These are phyloP conservation scores for Urechis unicinctus DNA, from an alignment of 2,888 invertebrate genomes.

Conservation along the genomic window DNA sequence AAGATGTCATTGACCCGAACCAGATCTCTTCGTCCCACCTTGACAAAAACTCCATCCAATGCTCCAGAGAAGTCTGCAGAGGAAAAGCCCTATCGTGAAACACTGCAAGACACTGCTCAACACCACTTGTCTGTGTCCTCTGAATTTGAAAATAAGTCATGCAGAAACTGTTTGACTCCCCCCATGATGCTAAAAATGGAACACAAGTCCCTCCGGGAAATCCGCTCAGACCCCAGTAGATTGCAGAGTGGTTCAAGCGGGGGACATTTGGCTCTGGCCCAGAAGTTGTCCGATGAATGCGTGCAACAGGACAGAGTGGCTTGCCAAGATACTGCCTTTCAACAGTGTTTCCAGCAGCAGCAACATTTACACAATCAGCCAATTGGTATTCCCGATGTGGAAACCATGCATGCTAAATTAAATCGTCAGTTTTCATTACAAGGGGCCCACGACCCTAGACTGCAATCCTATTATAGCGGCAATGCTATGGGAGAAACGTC, in stretches of 20 bases:
- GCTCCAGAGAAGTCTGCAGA: background rate
- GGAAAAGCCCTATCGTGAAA: too few species aligned
- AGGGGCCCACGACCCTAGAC: conserved; percentile 70
- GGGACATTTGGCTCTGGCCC: conserved; percentile 51
- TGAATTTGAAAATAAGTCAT: too few species aligned
- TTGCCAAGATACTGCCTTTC: background rate
- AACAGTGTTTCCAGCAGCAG: too few species aligned
- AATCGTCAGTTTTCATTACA: conserved; percentile 76
- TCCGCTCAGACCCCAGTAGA: conserved; percentile 13
- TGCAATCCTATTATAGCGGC: conserved; percentile 29
- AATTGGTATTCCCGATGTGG: background rate
- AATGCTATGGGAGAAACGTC: background rate
- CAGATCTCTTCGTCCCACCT: conserved; percentile 6
- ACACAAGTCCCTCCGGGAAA: conserved; percentile 8
- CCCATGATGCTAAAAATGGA: too few species aligned
- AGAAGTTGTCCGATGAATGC: conserved; percentile 48
- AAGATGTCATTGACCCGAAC: conserved; percentile 8
- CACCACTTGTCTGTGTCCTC: too few species aligned
- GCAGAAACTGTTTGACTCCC: too few species aligned
- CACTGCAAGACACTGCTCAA: too few species aligned
- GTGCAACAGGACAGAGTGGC: background rate
- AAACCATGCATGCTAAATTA: conserved; percentile 62
- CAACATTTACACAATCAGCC: too few species aligned
- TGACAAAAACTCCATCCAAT: background rate
- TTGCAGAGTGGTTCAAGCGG: conserved; percentile 16